These are phyloP conservation scores for Notodromas monacha DNA, from an alignment of 2,888 invertebrate genomes.

Conservation along the genomic window DNA sequence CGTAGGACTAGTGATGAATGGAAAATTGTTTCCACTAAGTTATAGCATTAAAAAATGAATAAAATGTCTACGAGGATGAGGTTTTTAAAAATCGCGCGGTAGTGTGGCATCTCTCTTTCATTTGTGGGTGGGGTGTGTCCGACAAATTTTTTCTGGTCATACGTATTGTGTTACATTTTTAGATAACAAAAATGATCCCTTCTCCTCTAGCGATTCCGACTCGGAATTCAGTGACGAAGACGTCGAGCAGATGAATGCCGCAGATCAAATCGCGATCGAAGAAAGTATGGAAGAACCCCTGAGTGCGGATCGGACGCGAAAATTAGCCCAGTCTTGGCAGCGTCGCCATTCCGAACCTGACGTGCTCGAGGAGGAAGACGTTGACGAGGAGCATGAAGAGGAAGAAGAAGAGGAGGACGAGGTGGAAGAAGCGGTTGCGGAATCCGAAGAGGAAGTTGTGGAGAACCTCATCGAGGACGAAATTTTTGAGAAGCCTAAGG, in stretches of 20 bases:
- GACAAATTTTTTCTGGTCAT: too few relatives aligned
- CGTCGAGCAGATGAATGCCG: too few relatives aligned
- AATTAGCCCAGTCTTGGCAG: constrained; percentile 33
- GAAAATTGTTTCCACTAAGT: too few relatives aligned
- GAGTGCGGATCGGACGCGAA: constrained; percentile 30
- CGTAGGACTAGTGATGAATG: too few relatives aligned
- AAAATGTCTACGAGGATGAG: too few relatives aligned
- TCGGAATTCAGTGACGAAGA: constrained; percentile 19
- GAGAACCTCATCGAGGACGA: constrained; percentile 13
- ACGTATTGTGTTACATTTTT: constrained; percentile 5
- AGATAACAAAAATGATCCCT: neutral
- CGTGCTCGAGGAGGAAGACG: constrained; percentile 10
- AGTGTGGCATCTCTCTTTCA: too few relatives aligned
- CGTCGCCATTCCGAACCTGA: constrained; percentile 20
- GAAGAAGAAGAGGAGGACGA: constrained; percentile 16
- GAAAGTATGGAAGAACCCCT: constrained; percentile 15
- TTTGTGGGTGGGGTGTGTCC: too few relatives aligned
- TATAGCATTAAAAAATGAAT: too few relatives aligned
- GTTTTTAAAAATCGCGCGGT: too few relatives aligned
- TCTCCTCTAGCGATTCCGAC: constrained; percentile 17
- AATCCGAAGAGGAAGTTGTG: constrained; percentile 9
- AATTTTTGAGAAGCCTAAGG: constrained; percentile 13
- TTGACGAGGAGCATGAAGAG: constrained; percentile 13
- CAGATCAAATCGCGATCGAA: too few relatives aligned
- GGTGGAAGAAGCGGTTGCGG: constrained; percentile 17